Percentiles rank a stretch among this genome's conserved stretches.
Conservation (phyloP, 2,797 vertebrate genomes). For the Odontamblyopus rebecca region DNA sequence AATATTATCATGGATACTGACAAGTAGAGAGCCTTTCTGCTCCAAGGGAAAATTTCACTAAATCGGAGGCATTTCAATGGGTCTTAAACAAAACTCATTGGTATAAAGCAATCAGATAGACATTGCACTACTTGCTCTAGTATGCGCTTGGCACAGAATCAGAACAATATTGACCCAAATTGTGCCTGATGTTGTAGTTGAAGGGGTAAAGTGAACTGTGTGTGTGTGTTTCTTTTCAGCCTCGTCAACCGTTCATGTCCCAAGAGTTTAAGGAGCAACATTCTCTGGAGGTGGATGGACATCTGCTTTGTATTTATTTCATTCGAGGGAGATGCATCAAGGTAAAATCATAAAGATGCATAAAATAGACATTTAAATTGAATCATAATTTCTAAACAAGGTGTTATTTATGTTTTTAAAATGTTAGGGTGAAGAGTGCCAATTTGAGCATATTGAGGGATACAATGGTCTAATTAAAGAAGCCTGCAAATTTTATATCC, state of each 20-base stretch:
- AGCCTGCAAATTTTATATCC: constrained; percentile 90
- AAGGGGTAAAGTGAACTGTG: neutral
- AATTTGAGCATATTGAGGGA: constrained; percentile 85
- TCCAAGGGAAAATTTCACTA: neutral
- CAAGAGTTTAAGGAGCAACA: constrained; percentile 90
- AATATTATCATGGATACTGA: neutral
- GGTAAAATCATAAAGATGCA: constrained; percentile 47
- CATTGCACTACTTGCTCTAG: neutral
- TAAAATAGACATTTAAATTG: neutral
- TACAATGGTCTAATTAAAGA: constrained; percentile 83
- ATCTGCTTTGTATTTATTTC: constrained; percentile 88
- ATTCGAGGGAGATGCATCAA: constrained; percentile 86
- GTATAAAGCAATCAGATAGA: neutral
- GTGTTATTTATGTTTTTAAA: neutral
- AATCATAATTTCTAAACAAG: neutral
- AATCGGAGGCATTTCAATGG: neutral
- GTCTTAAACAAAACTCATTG: neutral
- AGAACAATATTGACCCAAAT: neutral
- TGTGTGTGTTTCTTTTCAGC: constrained; percentile 34
- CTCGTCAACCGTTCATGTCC: constrained; percentile 77
- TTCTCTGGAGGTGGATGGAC: constrained; percentile 82
- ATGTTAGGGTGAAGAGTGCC: constrained; percentile 85
- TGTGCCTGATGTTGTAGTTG: neutral
- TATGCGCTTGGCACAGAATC: neutral
- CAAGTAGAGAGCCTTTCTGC: neutral